Conservation (phyloP, 2,113 vertebrate genomes). For the Pteropus alecto region DNA sequence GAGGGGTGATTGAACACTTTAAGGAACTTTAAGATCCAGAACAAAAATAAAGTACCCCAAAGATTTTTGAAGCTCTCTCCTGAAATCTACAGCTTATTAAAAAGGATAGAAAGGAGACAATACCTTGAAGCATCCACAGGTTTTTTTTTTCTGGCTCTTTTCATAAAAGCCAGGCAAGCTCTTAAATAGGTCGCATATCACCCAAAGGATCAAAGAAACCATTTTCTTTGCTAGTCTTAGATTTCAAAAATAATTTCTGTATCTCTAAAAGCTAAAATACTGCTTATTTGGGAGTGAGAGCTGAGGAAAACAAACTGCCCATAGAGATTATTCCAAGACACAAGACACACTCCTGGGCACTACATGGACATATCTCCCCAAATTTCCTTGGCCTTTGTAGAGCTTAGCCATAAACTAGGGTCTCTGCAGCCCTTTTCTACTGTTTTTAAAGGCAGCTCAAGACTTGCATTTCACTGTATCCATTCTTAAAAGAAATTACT, state of each 20-base stretch:
- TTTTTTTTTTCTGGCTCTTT: neutral
- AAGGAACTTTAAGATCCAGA: neutral
- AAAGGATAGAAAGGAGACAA: neutral
- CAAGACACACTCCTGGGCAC: neutral
- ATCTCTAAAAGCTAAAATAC: neutral
- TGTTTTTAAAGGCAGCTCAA: neutral
- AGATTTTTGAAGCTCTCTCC: neutral
- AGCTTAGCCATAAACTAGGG: neutral
- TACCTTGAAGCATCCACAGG: neutral
- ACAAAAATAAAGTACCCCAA: neutral
- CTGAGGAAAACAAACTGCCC: neutral
- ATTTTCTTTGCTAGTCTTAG: constrained; percentile 1
- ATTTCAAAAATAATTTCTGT: neutral
- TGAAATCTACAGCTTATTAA: neutral
- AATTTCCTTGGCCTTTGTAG: neutral
- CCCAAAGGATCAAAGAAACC: neutral
- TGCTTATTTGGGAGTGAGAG: neutral
- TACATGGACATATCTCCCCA: neutral
- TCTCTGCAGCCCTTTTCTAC: neutral
- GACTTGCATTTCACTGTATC: neutral
- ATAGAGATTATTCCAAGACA: neutral
- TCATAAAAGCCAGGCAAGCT: neutral
- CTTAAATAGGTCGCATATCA: neutral
- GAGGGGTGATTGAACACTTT: neutral
- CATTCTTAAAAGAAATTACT: constrained; percentile 37